These are phyloP conservation scores for Eurytoma californica DNA, from an alignment of 2,888 invertebrate genomes.

Conservation along the genomic window DNA sequence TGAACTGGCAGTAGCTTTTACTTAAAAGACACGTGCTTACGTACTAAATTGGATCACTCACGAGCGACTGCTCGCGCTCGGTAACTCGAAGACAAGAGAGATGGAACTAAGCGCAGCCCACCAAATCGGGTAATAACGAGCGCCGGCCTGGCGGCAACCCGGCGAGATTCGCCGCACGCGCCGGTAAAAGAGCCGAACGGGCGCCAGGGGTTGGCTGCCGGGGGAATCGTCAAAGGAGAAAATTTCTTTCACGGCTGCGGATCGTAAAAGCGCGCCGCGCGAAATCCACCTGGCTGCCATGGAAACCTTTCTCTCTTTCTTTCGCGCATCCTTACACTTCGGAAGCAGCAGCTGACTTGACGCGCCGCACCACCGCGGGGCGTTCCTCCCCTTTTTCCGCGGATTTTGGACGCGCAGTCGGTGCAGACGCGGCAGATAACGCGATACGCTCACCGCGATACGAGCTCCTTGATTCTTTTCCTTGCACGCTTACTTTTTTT, in stretches of 20 bases:
- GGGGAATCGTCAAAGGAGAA: constrained; percentile 23
- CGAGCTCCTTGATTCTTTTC: too few relatives aligned
- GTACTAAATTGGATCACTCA: too few relatives aligned
- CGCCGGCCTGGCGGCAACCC: not conserved
- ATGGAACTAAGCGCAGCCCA: not conserved
- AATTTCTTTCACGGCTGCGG: constrained; percentile 15
- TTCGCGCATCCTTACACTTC: too few relatives aligned
- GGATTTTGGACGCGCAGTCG: constrained; percentile 6
- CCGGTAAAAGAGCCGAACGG: not conserved
- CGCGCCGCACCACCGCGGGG: not conserved
- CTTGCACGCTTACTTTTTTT: too few relatives aligned
- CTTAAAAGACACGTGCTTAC: too few relatives aligned
- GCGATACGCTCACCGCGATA: not conserved
- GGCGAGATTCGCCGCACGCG: not conserved
- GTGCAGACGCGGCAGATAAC: not conserved
- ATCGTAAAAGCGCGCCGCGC: constrained; percentile 6
- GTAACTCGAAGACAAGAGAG: not conserved
- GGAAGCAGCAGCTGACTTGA: constrained; percentile 18
- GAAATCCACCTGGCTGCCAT: not conserved
- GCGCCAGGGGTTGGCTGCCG: not conserved
- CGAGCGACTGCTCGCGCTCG: too few relatives aligned
- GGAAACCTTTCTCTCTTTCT: not conserved
- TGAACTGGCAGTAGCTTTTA: too few relatives aligned
- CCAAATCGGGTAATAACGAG: not conserved
- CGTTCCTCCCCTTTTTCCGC: not conserved